Evolutionary conservation across 2,113 vertebrate genomes (phyloP).

Genomic region (Grammomys surdaster): DNA sequence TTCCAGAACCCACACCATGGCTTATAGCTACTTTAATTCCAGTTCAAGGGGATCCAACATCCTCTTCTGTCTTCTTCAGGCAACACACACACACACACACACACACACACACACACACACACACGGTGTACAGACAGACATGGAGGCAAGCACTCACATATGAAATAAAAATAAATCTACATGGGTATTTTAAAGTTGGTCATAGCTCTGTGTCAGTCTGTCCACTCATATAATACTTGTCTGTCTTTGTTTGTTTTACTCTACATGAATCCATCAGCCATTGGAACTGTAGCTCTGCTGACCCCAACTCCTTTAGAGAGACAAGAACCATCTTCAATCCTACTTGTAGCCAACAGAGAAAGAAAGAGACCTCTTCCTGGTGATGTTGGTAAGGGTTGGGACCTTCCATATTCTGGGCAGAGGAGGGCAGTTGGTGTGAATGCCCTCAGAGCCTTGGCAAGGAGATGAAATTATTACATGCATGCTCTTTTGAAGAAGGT

Average conservation of each 20-base stretch:
- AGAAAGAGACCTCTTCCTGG: not conserved
- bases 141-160: not conserved
- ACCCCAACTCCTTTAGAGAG: not conserved
- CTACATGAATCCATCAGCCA: not conserved
- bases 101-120: not conserved
- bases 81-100: not conserved
- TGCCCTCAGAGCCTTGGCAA: not conserved
- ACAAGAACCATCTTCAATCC: not conserved
- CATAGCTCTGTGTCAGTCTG: rapidly evolving
- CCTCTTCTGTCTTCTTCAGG: not conserved
- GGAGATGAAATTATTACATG: not conserved
- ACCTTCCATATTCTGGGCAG: not conserved
- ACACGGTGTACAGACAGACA: not conserved
- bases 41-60: not conserved
- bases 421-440: not conserved
- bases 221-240: not conserved
- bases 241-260: not conserved
- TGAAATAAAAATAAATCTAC: not conserved
- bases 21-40: not conserved
- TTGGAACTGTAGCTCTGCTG: not conserved
- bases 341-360: not conserved
- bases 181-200: not conserved
- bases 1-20: not conserved
- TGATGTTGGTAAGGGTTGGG: not conserved
- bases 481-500: not conserved